Percentiles rank a stretch among this genome's conserved stretches.
Evolutionary conservation across 2,888 invertebrate species (phyloP).

Genomic region (Trachelus tabidus): DNA sequence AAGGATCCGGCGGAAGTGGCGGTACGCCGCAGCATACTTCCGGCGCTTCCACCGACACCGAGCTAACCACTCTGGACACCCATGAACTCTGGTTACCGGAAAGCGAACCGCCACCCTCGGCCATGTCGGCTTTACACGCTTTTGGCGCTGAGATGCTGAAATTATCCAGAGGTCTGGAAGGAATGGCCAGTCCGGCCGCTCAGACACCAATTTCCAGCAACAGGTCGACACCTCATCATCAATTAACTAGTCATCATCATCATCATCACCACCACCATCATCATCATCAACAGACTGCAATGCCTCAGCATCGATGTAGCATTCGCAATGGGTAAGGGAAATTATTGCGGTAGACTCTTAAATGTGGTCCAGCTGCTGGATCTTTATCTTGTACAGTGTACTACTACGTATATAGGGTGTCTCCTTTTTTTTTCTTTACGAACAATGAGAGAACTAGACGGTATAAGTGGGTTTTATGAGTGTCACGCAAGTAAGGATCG

Average conservation of each 20-base stretch:
- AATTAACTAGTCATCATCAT: slow-evolving; percentile 22
- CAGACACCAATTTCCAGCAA: slow-evolving; percentile 32
- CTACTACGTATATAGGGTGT: background rate
- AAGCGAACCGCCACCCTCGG: slow-evolving; percentile 81
- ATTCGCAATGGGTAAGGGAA: slow-evolving; percentile 51
- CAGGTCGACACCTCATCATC: slow-evolving; percentile 37
- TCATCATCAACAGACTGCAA: slow-evolving; percentile 34
- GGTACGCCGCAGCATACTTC: slow-evolving; percentile 77
- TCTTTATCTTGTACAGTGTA: background rate
- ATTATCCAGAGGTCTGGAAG: slow-evolving; percentile 83
- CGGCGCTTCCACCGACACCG: slow-evolving; percentile 85
- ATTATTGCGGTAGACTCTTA: background rate
- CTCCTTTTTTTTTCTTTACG: background rate
- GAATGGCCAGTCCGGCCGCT: slow-evolving; percentile 68
- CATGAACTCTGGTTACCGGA: slow-evolving; percentile 85
- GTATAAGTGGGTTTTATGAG: background rate
- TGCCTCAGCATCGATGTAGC: slow-evolving; percentile 42
- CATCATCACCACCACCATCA: slow-evolving; percentile 34
- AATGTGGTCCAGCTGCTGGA: background rate
- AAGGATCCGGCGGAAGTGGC: slow-evolving; percentile 35
- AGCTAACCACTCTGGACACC: slow-evolving; percentile 84
- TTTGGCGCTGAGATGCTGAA: slow-evolving; percentile 90
- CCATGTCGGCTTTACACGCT: slow-evolving; percentile 86
- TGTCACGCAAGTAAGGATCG: background rate
- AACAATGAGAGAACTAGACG: background rate